These are phyloP conservation scores for Melanerpes formicivorus DNA, from an alignment of 2,113 vertebrate species.

Conservation along the genomic window DNA sequence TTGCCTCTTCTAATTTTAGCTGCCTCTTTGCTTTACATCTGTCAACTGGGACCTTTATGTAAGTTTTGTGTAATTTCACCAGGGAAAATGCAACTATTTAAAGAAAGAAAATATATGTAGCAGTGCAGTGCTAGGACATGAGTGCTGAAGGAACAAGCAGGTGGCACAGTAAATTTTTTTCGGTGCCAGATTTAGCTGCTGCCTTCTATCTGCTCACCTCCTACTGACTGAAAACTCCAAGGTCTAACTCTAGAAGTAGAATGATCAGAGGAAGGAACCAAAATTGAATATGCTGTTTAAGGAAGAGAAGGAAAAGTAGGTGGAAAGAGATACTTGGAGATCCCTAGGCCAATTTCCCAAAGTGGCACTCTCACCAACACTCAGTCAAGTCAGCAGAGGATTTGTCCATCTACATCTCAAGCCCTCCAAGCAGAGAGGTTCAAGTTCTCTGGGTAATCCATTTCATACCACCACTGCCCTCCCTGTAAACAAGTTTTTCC, in stretches of 20 bases:
- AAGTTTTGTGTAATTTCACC: conserved; percentile 17
- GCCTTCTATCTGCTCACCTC: conserved; percentile 6
- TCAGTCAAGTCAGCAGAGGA: neutral
- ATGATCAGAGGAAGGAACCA: neutral
- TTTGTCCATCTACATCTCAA: neutral
- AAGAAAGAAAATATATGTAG: conserved; percentile 16
- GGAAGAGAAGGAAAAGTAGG: neutral
- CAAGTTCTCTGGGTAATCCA: neutral
- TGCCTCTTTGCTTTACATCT: conserved; percentile 22
- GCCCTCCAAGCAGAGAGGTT: neutral
- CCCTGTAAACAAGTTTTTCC: neutral
- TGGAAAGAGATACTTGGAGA: neutral
- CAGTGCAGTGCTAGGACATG: neutral
- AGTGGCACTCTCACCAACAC: neutral
- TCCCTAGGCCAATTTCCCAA: neutral
- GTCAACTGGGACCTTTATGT: conserved; percentile 6
- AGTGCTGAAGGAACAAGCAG: conserved; percentile 5
- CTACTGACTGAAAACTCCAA: neutral
- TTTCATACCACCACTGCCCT: neutral
- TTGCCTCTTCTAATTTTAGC: conserved; percentile 50
- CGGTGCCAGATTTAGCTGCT: conserved; percentile 20
- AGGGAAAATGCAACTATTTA: conserved; percentile 22
- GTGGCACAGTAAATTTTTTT: conserved; percentile 18
- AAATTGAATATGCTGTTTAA: neutral
- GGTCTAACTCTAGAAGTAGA: neutral